Evolutionary conservation across 2,113 vertebrate species (phyloP).

Genomic region (Tragelaphus strepsiceros): DNA sequence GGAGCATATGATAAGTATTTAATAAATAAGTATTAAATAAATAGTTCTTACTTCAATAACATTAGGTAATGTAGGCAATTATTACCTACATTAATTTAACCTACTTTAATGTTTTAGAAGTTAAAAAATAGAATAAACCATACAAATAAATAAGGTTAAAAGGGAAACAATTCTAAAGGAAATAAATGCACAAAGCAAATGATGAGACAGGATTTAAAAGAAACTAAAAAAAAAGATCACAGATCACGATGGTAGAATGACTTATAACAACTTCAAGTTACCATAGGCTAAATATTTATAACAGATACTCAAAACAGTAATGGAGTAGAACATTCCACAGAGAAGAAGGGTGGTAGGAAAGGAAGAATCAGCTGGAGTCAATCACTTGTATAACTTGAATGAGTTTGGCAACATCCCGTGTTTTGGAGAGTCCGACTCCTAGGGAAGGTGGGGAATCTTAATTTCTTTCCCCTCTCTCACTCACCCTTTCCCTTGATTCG

Average conservation of each 20-base stretch:
- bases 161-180: neutral
- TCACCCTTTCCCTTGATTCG: neutral
- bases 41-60: neutral
- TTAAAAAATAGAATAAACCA: neutral
- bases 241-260: neutral
- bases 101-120: neutral
- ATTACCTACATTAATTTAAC: neutral
- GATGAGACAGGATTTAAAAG: neutral
- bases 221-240: neutral
- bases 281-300: neutral
- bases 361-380: neutral
- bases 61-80: neutral
- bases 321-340: neutral
- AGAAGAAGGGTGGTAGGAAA: neutral
- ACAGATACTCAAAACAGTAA: neutral
- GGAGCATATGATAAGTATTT: neutral
- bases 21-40: conserved; percentile 23
- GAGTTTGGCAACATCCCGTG: neutral
- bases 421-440: neutral
- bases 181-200: neutral
- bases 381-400: neutral
- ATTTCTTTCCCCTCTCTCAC: neutral
- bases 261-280: neutral
- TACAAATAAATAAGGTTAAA: neutral
- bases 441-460: neutral